Evolutionary conservation across 1,140 invertebrate genomes (phyloP).

Genomic region (Drosophila sp.): DNA sequence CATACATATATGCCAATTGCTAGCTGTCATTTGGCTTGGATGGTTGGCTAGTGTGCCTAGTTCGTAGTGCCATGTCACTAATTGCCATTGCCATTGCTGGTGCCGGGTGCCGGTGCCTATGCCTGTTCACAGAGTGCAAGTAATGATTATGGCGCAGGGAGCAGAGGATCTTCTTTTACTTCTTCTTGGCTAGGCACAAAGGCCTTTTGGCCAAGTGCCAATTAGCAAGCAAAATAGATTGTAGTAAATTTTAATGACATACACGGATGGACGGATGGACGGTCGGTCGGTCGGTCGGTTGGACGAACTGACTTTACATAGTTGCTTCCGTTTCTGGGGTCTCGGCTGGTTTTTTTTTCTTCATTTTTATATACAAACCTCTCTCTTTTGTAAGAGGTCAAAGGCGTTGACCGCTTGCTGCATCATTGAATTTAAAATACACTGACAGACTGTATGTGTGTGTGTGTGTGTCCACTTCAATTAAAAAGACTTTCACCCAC

Average conservation of each 20-base stretch:
- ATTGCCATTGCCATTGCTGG: conserved; percentile 43
- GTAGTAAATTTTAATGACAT: conserved; percentile 79
- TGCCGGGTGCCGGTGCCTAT: conserved; percentile 46
- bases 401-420: conserved; percentile 74
- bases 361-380: conserved; percentile 34
- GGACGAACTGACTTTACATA: conserved; percentile 31
- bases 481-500: conserved; percentile 81
- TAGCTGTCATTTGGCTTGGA: too few species aligned
- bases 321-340: conserved; percentile 37
- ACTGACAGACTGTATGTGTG: conserved; percentile 34
- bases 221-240: conserved; percentile 81
- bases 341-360: conserved; percentile 20
- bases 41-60: not conserved
- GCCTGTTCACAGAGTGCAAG: conserved; percentile 47
- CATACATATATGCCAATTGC: conserved; percentile 3
- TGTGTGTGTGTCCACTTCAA: conserved; percentile 73
- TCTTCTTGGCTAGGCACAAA: conserved; percentile 37
- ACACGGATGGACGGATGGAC: conserved; percentile 37
- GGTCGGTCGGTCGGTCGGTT: not conserved
- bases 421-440: conserved; percentile 76
- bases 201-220: conserved; percentile 71
- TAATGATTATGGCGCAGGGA: conserved; percentile 67
- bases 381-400: conserved; percentile 56
- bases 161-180: conserved; percentile 20
- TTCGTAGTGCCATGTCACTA: conserved; percentile 54